phyloP scores from a whole-genome alignment of 2,888 invertebrate species.

The Celastrina argiolus region DNA sequence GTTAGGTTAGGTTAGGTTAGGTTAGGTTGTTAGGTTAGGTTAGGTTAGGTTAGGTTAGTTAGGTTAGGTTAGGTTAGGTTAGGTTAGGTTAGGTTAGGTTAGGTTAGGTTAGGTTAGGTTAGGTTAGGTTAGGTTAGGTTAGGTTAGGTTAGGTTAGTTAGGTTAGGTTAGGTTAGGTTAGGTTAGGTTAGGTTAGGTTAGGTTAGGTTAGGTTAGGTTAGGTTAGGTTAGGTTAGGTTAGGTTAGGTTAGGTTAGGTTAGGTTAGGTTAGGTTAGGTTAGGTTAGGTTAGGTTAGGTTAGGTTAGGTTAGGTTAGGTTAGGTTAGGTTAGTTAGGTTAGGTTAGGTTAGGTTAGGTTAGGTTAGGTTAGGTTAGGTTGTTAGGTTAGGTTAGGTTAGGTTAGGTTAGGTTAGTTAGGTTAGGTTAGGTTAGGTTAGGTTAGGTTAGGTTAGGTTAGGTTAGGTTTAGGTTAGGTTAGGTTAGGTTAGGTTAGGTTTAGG shows the following conservation, averaged over 20 bases:
- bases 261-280: slow-evolving; percentile 39
- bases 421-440: slow-evolving; percentile 29
- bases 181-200: slow-evolving; percentile 48
- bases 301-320: slow-evolving; percentile 39
- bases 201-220: slow-evolving; percentile 49
- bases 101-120: slow-evolving; percentile 37
- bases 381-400: slow-evolving; percentile 41
- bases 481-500: slow-evolving; percentile 29
- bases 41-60: no score
- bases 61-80: slow-evolving; percentile 32
- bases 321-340: slow-evolving; percentile 39
- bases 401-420: slow-evolving; percentile 39
- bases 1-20: slow-evolving; percentile 29
- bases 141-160: slow-evolving; percentile 46
- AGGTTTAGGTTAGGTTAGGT: slow-evolving; percentile 31
- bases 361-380: slow-evolving; percentile 41
- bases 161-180: slow-evolving; percentile 41
- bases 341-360: slow-evolving; percentile 41
- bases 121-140: slow-evolving; percentile 44
- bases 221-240: slow-evolving; percentile 47
- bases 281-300: slow-evolving; percentile 38
- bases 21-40: no score
- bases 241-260: slow-evolving; percentile 41
- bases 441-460: slow-evolving; percentile 30
- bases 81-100: slow-evolving; percentile 35